Evolutionary conservation across 2,888 invertebrate species (phyloP).

Genomic region (Hydriomena furcata): DNA sequence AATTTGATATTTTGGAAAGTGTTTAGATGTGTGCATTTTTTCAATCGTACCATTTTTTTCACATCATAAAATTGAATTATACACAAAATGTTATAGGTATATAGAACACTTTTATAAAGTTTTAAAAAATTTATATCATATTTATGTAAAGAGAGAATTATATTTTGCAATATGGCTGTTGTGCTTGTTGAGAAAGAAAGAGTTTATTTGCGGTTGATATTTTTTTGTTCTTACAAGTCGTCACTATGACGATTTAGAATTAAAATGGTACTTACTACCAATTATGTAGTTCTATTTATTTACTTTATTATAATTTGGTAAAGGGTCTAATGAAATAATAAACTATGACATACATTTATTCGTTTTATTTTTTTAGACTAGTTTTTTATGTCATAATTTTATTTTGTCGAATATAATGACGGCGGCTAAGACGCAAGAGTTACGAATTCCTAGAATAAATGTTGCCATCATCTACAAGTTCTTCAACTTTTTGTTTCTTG

Average conservation of each 20-base stretch:
- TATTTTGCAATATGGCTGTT: constrained; percentile 71
- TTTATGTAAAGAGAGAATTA: constrained; percentile 43
- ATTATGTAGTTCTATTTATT: constrained; percentile 82
- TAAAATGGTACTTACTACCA: constrained; percentile 77
- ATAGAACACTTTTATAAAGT: constrained; percentile 39
- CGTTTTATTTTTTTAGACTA: constrained; percentile 35
- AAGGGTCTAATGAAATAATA: constrained; percentile 83
- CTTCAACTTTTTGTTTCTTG: no score
- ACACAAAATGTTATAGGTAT: constrained; percentile 31
- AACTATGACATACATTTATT: constrained; percentile 67
- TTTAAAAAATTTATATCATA: constrained; percentile 28
- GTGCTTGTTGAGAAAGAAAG: constrained; percentile 67
- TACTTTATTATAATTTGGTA: constrained; percentile 82
- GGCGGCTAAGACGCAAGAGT: no score
- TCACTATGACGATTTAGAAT: constrained; percentile 60
- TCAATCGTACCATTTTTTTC: constrained; percentile 48
- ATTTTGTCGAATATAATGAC: no score
- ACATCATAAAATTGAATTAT: constrained; percentile 38
- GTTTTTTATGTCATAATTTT: no score
- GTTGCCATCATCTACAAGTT: no score
- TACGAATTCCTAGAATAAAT: no score
- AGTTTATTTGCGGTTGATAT: constrained; percentile 74
- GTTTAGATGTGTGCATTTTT: constrained; percentile 67
- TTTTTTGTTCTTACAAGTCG: constrained; percentile 57
- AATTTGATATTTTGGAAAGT: constrained; percentile 43